Evolutionary conservation across 2,797 vertebrate genomes (phyloP).

Genomic region (Lepilemur septentrionalis): DNA sequence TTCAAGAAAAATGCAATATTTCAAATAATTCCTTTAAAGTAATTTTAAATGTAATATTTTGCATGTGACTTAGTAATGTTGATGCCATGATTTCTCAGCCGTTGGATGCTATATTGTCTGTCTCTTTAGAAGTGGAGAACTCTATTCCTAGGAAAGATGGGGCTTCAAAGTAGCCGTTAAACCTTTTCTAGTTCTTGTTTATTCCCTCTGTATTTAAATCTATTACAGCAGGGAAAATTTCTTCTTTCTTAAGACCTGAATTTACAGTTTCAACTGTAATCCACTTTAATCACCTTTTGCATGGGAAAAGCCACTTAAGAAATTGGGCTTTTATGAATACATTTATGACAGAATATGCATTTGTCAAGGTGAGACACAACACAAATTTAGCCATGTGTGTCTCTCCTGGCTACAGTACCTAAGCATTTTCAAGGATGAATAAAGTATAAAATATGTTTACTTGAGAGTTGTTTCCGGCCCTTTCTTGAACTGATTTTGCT

Average conservation of each 20-base stretch:
- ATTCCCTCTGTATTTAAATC: not conserved
- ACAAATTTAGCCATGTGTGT: not conserved
- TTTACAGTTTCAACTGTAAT: not conserved
- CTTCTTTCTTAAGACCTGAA: not conserved
- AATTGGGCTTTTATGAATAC: not conserved
- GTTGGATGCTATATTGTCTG: not conserved
- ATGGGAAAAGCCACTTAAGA: not conserved
- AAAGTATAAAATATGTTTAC: not conserved
- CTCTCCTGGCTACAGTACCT: not conserved
- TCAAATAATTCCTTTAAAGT: constrained; percentile 29
- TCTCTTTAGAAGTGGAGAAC: not conserved
- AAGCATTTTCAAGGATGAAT: not conserved
- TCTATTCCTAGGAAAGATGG: not conserved
- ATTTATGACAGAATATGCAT: not conserved
- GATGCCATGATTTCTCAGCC: not conserved
- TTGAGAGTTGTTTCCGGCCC: not conserved
- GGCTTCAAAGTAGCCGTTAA: not conserved
- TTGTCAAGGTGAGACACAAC: not conserved
- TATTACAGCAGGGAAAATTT: not conserved
- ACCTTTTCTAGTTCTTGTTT: not conserved
- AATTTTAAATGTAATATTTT: not conserved
- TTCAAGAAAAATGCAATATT: not conserved
- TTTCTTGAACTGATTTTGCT: constrained; percentile 10
- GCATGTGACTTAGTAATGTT: not conserved
- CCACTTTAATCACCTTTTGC: not conserved